phyloP scores from a whole-genome alignment of 2,888 invertebrate genomes.

The Pristionchus japonicus region DNA sequence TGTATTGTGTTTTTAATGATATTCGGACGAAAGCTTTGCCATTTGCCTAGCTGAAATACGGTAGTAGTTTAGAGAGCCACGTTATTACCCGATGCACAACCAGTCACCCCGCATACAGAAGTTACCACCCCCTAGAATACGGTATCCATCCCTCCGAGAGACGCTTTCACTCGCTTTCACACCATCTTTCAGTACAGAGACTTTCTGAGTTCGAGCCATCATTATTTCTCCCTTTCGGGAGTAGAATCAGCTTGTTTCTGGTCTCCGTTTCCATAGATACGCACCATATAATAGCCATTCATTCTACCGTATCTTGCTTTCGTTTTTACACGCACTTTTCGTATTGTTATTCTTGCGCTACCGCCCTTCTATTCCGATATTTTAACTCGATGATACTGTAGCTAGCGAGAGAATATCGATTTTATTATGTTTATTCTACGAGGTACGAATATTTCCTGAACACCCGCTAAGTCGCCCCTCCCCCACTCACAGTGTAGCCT shows the following conservation, averaged over 20 bases:
- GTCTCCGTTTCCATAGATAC: background rate
- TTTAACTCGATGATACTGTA: background rate
- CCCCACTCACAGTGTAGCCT: slow-evolving; percentile 3
- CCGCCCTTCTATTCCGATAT: background rate
- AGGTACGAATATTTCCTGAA: background rate
- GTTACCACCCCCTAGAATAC: background rate
- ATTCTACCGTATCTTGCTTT: background rate
- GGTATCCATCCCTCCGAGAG: background rate
- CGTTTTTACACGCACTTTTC: background rate
- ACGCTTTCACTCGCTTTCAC: background rate
- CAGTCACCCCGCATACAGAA: background rate
- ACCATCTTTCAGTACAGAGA: background rate
- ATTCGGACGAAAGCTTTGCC: slow-evolving; percentile 36
- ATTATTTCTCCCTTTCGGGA: background rate
- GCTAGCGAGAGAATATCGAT: slow-evolving; percentile 23
- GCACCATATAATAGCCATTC: background rate
- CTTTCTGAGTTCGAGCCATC: background rate
- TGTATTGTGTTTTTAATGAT: background rate
- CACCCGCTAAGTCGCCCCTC: background rate
- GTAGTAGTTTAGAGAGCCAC: background rate
- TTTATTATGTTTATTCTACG: background rate
- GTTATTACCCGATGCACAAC: background rate
- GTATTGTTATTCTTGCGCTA: slow-evolving; percentile 16
- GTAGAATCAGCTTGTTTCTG: background rate
- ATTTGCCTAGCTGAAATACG: slow-evolving; percentile 17